Conservation (phyloP, 2,888 invertebrate genomes). For the Craniophora ligustri region DNA sequence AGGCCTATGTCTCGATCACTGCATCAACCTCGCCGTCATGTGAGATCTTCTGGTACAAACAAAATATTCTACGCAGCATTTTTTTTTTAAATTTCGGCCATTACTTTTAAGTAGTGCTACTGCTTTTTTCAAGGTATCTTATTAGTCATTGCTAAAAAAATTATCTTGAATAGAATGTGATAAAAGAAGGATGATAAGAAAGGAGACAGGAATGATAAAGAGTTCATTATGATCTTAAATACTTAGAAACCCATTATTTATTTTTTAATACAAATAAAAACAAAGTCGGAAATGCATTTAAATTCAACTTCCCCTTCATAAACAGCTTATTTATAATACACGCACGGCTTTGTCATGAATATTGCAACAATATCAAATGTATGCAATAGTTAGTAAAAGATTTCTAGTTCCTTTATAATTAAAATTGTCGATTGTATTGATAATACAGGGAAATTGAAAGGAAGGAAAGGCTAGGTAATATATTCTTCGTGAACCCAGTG, state of each 20-base stretch:
- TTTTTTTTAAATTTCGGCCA: too few species aligned
- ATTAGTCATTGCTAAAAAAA: too few species aligned
- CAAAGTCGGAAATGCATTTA: not conserved
- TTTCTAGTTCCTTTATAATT: constrained; percentile 19
- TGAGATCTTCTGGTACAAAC: too few species aligned
- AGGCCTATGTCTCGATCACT: too few species aligned
- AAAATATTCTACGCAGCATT: too few species aligned
- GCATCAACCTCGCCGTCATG: too few species aligned
- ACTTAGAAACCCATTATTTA: constrained; percentile 10
- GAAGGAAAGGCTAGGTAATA: constrained; percentile 29
- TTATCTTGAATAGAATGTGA: too few species aligned
- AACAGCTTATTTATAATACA: not conserved
- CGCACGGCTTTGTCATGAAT: constrained; percentile 7
- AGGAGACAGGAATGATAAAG: too few species aligned
- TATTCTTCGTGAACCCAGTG: constrained; percentile 8
- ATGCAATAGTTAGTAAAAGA: constrained; percentile 1
- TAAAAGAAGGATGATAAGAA: too few species aligned
- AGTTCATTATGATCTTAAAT: too few species aligned
- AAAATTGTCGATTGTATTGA: constrained; percentile 16
- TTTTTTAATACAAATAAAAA: not conserved
- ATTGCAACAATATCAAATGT: constrained; percentile 18
- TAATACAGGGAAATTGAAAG: constrained; percentile 28
- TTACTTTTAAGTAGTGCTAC: too few species aligned
- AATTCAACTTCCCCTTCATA: not conserved
- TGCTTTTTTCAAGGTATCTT: too few species aligned